Base-by-base conservation (phyloP, 2,888 invertebrate species). In the Agrotis exclamationis region DNA sequence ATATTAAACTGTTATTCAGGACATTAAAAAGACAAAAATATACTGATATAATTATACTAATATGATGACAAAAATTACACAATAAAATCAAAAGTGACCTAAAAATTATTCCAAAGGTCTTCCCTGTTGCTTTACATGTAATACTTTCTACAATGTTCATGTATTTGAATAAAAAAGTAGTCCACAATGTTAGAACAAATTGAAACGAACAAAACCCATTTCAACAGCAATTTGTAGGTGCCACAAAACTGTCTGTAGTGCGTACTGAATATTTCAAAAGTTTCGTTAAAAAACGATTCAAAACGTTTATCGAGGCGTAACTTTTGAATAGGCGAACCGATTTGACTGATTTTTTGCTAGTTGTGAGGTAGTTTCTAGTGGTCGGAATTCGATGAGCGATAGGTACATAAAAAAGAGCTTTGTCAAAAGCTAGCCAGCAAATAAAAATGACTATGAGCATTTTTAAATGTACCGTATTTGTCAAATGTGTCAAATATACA, bases 301-400 rank as follows among this genome's bases (percentile, higher is more conserved):
- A 85, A 84, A 80, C 86, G 77, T 86, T 87, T 86, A 87, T 85
- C 71, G 77, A 83, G 79, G 88, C 88, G 84, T 82, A 82, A 83
- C 79, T 82, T 85, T 83, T 84, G 84, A 86, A 86, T 80, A 77
- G 78, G 63, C 69, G 76, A 74, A 70, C 69, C 77, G 80, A 85
- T 86, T 85, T 70, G 63, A 76, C 80, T 54, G 62, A 75, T 80
- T 83, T 78, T 79, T 83, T 74, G 20, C 44, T 64, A 54, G 76
- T 60, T 53, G 24, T 18, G 44, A 63, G 68, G 59, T 70, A 74
- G 63, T 63, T 79, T 72, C 63, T 69, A 74, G 69, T 82, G 74
- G 59, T 64, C 0, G 13, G 28, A 76, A 75, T 79, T 77, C 24
- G 59, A 72, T 48, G 51, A 60, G n/a, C 7, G 51, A 22, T 20